phyloP scores from a whole-genome alignment of 2,888 invertebrate genomes.

The Drosophila neotestacea region DNA sequence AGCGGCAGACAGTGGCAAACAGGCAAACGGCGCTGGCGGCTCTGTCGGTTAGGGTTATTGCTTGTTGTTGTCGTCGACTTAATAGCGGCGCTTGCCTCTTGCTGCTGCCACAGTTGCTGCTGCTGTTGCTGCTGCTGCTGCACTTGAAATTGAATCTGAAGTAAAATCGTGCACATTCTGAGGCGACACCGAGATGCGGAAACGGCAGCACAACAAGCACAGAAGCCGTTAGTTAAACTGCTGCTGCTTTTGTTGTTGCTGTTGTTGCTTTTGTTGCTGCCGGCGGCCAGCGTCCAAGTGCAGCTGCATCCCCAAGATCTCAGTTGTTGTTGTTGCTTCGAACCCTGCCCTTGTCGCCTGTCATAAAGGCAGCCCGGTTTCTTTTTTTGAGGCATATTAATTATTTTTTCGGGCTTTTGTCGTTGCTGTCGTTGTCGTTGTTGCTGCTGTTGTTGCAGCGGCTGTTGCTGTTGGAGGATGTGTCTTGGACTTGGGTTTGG shows the following conservation, averaged over 20 bases:
- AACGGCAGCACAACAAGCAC: constrained; percentile 81
- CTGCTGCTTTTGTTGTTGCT: constrained; percentile 48
- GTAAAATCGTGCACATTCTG: constrained; percentile 80
- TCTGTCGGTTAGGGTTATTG: constrained; percentile 77
- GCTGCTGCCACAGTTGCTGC: constrained; percentile 50
- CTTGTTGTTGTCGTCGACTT: constrained; percentile 82
- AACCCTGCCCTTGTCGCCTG: constrained; percentile 79
- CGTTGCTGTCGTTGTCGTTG: constrained; percentile 58
- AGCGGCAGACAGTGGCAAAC: constrained; percentile 79
- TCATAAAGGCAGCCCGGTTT: constrained; percentile 75
- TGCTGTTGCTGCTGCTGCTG: constrained; percentile 74
- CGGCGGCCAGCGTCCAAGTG: constrained; percentile 68
- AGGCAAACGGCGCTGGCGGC: constrained; percentile 57
- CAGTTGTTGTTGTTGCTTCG: constrained; percentile 43
- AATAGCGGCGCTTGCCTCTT: constrained; percentile 78
- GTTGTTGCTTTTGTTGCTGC: constrained; percentile 63
- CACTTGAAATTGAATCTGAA: constrained; percentile 82
- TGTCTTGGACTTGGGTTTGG: constrained; percentile 50
- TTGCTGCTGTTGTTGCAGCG: constrained; percentile 28
- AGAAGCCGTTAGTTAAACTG: constrained; percentile 82
- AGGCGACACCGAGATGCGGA: constrained; percentile 83
- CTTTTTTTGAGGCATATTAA: constrained; percentile 82
- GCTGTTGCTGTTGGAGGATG: constrained; percentile 67
- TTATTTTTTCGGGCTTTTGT: constrained; percentile 78
- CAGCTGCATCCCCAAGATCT: constrained; percentile 69